Base-by-base conservation (phyloP, 1,140 invertebrate genomes). In the Meteorus sp. region DNA sequence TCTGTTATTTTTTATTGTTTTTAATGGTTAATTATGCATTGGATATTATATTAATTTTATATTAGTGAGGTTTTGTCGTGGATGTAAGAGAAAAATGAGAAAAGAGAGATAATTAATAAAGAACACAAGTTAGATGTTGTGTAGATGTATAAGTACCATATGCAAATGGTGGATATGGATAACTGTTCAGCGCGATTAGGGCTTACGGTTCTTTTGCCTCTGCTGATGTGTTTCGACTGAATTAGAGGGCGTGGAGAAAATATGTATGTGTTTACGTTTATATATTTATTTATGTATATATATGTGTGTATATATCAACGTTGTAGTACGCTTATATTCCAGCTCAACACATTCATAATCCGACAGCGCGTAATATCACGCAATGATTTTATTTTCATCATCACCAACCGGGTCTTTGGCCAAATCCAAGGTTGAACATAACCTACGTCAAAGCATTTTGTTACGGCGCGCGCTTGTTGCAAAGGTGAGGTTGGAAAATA, bases 331-430 rank as follows among this genome's bases (percentile, higher is more conserved):
- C 9, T 5, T 29, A 29, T 29, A 29, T 9, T 29, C 9, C 4
- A 5, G 9, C 27, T 29, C 35, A 39, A 39, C 35, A n/a, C n/a
- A 39, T 39, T 39, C 15, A 15, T 39, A 39, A 39, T 39, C 35
- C 13, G 35, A 39, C 35, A 39, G 11, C 35, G 35, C 9, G 27
- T 39, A 39, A 39, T 39, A 39, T 39, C 35, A 39, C 35, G 35
- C 35, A 39, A 39, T 39, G 35, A 39, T 39, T 39, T 39, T 39
- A n/a, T 13, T n/a, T n/a, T n/a, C n/a, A n/a, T n/a, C n/a, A n/a
- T n/a, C n/a, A n/a, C n/a, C n/a, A n/a, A 39, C 8, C 35, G 15
- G 35, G 35, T 39, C 35, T 39, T 39, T 39, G 35, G 35, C 35
- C 35, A 13, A 39, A 39, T 39, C n/a, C 35, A 39, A 39, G 35